Conservation (phyloP, 2,113 vertebrate species). For the Anoplopoma fimbria region DNA sequence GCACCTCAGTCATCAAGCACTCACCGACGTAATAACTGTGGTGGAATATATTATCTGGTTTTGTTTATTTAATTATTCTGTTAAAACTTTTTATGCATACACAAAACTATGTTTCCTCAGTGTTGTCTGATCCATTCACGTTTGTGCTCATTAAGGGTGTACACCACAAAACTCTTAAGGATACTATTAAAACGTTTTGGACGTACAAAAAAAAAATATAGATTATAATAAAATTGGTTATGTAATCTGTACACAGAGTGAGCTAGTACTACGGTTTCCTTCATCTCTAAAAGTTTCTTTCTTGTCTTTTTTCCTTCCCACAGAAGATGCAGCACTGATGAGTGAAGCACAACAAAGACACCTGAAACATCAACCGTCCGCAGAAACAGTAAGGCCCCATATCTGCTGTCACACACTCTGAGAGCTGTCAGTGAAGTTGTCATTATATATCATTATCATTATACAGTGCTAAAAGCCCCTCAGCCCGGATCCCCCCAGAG, state of each 20-base stretch:
- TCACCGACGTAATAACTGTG: background rate
- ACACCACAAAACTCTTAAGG: background rate
- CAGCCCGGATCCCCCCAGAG: background rate
- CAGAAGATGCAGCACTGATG: slow-evolving; percentile 62
- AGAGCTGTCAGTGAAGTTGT: background rate
- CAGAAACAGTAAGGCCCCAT: slow-evolving; percentile 61
- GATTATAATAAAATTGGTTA: background rate
- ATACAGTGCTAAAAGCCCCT: background rate
- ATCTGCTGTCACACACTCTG: slow-evolving; percentile 1
- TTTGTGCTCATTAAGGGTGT: background rate
- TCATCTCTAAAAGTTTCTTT: slow-evolving; percentile 13
- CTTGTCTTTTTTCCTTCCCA: slow-evolving; percentile 22
- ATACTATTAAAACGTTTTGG: background rate
- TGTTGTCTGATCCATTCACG: background rate
- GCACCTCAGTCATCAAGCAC: background rate
- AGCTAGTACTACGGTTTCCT: background rate
- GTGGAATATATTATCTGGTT: background rate
- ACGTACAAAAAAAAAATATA: background rate
- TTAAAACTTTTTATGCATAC: background rate
- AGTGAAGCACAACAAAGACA: slow-evolving; percentile 56
- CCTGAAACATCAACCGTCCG: slow-evolving; percentile 48
- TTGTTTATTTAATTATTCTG: background rate
- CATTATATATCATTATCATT: slow-evolving; percentile 19
- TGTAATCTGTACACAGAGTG: slow-evolving; percentile 4
- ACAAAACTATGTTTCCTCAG: background rate